A percentile compares a stretch with the other conserved stretches of the same genome.
These are phyloP conservation scores for Grammomys surdaster DNA, from an alignment of 2,113 vertebrate species.

Conservation along the genomic window DNA sequence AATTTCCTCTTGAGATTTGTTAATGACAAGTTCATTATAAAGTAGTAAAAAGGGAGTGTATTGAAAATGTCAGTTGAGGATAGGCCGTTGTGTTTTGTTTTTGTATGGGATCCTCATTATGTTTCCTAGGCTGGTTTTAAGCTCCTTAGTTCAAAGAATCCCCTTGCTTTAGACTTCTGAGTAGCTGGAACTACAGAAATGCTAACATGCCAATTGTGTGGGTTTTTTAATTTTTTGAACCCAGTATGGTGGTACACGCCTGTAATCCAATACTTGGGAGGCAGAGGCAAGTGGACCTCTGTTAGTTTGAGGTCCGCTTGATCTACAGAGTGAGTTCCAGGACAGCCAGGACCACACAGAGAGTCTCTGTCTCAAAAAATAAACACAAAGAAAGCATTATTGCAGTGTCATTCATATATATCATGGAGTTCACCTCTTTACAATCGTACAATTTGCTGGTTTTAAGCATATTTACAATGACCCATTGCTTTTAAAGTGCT, in stretches of 20 bases:
- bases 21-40: constrained; percentile 32
- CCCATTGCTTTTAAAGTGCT: not conserved
- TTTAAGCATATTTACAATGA: not conserved
- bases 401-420: not conserved
- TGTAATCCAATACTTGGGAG: not conserved
- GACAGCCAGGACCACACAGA: not conserved
- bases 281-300: not conserved
- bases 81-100: not conserved
- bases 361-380: not conserved
- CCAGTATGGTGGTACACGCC: not conserved
- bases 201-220: not conserved
- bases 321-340: not conserved
- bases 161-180: not conserved
- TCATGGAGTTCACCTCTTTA: constrained; percentile 36
- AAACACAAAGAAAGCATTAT: not conserved
- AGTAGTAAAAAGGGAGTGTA: not conserved
- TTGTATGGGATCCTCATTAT: not conserved
- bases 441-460: not conserved
- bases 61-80: not conserved
- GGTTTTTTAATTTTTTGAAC: not conserved
- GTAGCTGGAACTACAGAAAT: not conserved
- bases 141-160: not conserved
- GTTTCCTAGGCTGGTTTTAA: not conserved
- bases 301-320: not conserved
- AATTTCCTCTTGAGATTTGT: constrained; percentile 12